phyloP scores from a whole-genome alignment of 2,797 vertebrate genomes.

The Channallabes apus region DNA sequence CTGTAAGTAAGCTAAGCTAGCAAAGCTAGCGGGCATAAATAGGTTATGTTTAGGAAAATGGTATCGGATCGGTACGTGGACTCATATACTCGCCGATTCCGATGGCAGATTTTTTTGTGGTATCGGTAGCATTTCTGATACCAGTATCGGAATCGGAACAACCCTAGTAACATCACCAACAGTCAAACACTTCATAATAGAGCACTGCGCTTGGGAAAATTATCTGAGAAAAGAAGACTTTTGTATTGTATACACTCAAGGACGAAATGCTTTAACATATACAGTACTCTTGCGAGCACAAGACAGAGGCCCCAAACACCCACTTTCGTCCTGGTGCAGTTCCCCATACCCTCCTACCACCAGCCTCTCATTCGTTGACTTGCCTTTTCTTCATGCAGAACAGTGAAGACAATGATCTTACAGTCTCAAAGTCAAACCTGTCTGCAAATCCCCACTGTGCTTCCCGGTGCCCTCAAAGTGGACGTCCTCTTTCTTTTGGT shows the following conservation, averaged over 20 bases:
- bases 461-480: not conserved
- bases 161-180: constrained; percentile 7
- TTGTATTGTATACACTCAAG: constrained; percentile 23
- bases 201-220: constrained; percentile 27
- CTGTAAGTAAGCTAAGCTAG: too few species aligned
- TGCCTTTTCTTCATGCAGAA: constrained; percentile 6
- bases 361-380: constrained; percentile 4
- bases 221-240: constrained; percentile 17
- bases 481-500: constrained; percentile 29
- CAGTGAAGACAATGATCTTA: constrained; percentile 33
- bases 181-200: constrained; percentile 30
- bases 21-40: too few species aligned
- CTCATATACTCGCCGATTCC: too few species aligned
- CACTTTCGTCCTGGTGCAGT: not conserved
- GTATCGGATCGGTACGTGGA: too few species aligned
- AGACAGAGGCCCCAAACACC: not conserved
- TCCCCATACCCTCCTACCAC: not conserved
- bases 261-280: constrained; percentile 27
- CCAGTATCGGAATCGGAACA: too few species aligned
- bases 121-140: too few species aligned
- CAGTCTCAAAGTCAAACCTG: constrained; percentile 56
- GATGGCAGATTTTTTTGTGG: too few species aligned
- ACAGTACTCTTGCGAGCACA: constrained; percentile 2
- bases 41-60: too few species aligned
- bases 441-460: constrained; percentile 47